A percentile compares a stretch with the other conserved stretches of the same genome.
Conservation (phyloP, 2,888 invertebrate species). For the Caenorhabditis angaria region DNA sequence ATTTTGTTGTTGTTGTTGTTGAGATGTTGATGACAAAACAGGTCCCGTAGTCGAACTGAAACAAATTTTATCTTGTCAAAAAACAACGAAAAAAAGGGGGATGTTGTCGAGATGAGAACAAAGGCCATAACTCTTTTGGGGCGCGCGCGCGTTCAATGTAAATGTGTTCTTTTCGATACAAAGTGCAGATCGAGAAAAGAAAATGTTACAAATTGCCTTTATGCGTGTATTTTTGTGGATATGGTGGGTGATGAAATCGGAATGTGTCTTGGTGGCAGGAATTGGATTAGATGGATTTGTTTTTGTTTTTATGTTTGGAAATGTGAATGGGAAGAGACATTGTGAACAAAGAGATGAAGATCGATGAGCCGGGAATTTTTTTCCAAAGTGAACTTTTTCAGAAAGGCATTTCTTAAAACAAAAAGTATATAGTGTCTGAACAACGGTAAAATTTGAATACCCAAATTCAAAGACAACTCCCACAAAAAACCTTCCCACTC, state of each 20-base stretch:
- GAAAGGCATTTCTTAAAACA: too few relatives aligned
- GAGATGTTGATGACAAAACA: not conserved
- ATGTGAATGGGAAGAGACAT: too few relatives aligned
- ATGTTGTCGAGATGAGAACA: not conserved
- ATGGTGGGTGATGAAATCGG: not conserved
- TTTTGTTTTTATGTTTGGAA: too few relatives aligned
- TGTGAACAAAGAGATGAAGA: too few relatives aligned
- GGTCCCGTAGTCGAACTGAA: not conserved
- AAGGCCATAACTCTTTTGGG: conserved; percentile 2
- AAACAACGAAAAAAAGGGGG: not conserved
- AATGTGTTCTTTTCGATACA: too few relatives aligned
- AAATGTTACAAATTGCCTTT: not conserved
- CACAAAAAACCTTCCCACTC: too few relatives aligned
- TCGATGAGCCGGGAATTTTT: too few relatives aligned
- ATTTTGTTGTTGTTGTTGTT: not conserved
- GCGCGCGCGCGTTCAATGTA: not conserved
- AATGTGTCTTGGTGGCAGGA: not conserved
- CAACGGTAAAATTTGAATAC: too few relatives aligned
- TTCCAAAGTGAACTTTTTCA: too few relatives aligned
- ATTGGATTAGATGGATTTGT: too few relatives aligned
- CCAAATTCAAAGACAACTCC: too few relatives aligned
- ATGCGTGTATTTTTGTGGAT: not conserved
- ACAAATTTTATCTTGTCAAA: not conserved
- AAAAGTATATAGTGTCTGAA: too few relatives aligned
- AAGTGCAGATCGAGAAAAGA: not conserved